phyloP scores from a whole-genome alignment of 1,140 invertebrate genomes.

The Papilio polyxenes region DNA sequence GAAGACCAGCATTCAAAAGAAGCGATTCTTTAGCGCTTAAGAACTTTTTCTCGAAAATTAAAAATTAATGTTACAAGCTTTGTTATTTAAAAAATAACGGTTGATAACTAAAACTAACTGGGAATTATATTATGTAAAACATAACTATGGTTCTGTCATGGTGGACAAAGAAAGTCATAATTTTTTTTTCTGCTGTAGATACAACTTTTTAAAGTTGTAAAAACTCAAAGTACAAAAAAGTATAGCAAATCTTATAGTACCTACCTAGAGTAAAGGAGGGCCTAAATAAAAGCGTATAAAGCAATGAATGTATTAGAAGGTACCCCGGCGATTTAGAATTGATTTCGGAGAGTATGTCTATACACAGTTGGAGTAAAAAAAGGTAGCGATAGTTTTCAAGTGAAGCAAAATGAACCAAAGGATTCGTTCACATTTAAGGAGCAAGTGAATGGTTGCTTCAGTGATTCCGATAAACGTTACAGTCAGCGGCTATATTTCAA shows the following conservation, averaged over 20 bases:
- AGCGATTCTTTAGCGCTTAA: neutral
- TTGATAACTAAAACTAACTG: neutral
- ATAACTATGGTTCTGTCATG: too few species aligned
- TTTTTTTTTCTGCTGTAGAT: too few species aligned
- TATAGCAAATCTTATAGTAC: neutral
- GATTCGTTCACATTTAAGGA: conserved; percentile 56
- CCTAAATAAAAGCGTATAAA: conserved; percentile 57
- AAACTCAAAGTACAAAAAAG: neutral
- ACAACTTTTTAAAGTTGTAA: neutral
- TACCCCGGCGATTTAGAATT: conserved; percentile 57
- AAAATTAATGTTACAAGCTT: neutral
- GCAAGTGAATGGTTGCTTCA: conserved; percentile 58
- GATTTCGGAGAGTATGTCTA: conserved; percentile 62
- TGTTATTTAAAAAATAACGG: neutral
- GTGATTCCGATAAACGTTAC: conserved; percentile 73
- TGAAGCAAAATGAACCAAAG: conserved; percentile 49
- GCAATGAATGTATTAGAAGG: conserved; percentile 65
- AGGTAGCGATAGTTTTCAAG: conserved; percentile 61
- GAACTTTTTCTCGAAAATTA: neutral
- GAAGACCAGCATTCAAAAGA: neutral
- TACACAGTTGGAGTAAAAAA: conserved; percentile 59
- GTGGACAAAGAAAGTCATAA: too few species aligned
- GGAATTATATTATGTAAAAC: neutral
- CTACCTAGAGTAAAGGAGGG: conserved; percentile 40
- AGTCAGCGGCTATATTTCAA: conserved; percentile 69